These are phyloP conservation scores for Intellagama lesueurii DNA, from an alignment of 2,797 vertebrate genomes.

Conservation along the genomic window DNA sequence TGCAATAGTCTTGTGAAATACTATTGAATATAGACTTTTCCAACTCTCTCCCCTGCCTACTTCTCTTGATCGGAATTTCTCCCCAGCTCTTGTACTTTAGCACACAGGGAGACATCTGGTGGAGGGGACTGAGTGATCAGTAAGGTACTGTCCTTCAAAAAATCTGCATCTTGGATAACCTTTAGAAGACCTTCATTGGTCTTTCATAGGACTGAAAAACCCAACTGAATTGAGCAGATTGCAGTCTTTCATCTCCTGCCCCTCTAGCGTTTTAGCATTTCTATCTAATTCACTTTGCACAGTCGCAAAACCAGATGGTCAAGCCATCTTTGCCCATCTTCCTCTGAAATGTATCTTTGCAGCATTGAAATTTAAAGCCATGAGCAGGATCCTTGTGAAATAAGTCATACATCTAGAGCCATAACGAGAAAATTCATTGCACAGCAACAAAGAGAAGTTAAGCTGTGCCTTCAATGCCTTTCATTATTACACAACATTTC, in stretches of 20 bases:
- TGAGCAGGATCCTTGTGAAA: not conserved
- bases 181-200: not conserved
- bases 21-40: no score
- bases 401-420: not conserved
- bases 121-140: not conserved
- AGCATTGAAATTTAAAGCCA: not conserved
- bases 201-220: not conserved
- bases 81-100: not conserved
- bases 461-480: not conserved
- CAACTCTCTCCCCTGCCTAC: not conserved
- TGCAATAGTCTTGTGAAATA: not conserved
- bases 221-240: not conserved
- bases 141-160: not conserved
- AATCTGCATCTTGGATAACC: not conserved
- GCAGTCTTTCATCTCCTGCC: not conserved
- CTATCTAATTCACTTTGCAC: slow-evolving; percentile 5
- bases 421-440: slow-evolving; percentile 4
- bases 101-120: not conserved
- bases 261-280: not conserved
- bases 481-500: slow-evolving; percentile 7
- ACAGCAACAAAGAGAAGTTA: not conserved
- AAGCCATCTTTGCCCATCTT: slow-evolving; percentile 10
- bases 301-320: slow-evolving; percentile 44
- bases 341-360: not conserved
- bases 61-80: not conserved